Evolutionary conservation across 2,888 invertebrate genomes (phyloP), one percentile per base, ranked within the genome.

Genomic region (Tricholauxania praeusta): DNA sequence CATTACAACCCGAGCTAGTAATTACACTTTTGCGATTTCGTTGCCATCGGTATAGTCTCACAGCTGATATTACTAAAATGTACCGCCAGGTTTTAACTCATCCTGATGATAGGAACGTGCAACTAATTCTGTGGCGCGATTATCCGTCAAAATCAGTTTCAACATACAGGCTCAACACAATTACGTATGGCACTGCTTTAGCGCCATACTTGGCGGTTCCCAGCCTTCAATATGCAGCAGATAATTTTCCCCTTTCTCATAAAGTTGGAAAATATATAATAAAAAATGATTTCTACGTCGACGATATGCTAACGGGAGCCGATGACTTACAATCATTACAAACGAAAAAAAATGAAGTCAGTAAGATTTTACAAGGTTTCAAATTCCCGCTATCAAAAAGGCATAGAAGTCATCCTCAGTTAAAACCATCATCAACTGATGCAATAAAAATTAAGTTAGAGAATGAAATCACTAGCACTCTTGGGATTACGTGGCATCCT

Each of bases 401-500:
- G 62, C 10, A 70, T 52, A 52, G 32, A 47, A 22, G 28, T 22
- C 39, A 62, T 70, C 52, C 10, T 52, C 19, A 70, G 12, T 39
- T 17, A 39, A 51, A 28, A 7, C 51, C 59, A 14, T 22, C 22
- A 22, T 22, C 22, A 22, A 48, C n/a, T 49, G 53, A 48, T 14
- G n/a, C 55, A 8, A 68, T 53, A 15, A 55, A 72, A 53, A 14
- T 68, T n/a, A 63, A 17, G 3, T 1, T 72, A 4, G 55, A 59
- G 3, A 62, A 60, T n/a, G 59, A 66, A 19, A 28, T 57, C 15
- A 22, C 22, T 15, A 72, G 72, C 17, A 63, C 63, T 8, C 59
- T 72, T 15, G 72, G 72, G 19, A 67, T 66, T 17, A 57, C 48
- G 53, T 72, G 72, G 72, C 28, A 72, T 47, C 68, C 67, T 17